Percentiles rank a stretch among this genome's conserved stretches.
Conservation (phyloP, 2,113 vertebrate genomes). For the Ornithorhynchus anatinus region DNA sequence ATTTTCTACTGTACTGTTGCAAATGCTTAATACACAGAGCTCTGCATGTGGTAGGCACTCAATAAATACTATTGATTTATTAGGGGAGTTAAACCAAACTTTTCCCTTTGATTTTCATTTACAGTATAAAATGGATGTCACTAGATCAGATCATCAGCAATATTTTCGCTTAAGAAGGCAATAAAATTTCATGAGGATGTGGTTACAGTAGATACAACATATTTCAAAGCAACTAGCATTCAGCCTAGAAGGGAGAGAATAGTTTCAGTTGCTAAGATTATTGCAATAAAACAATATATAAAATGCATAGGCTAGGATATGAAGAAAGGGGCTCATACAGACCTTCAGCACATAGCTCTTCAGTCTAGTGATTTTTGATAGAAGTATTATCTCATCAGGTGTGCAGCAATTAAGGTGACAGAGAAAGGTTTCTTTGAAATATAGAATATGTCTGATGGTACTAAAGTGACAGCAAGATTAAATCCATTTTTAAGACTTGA, state of each 20-base stretch:
- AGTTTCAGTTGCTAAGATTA: slow-evolving; percentile 28
- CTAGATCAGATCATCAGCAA: too few relatives aligned
- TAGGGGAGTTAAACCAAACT: too few relatives aligned
- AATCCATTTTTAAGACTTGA: slow-evolving; percentile 9
- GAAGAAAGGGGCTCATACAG: neutral
- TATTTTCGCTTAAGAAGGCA: too few relatives aligned
- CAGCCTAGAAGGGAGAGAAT: neutral
- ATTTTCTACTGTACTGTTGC: too few relatives aligned
- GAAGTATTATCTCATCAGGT: neutral
- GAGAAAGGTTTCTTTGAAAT: slow-evolving; percentile 41
- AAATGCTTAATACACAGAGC: too few relatives aligned
- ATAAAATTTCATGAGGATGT: too few relatives aligned
- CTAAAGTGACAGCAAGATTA: slow-evolving; percentile 44
- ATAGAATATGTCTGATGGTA: slow-evolving; percentile 24
- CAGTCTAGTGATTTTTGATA: slow-evolving; percentile 6
- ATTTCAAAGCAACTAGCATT: neutral
- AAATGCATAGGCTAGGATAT: neutral
- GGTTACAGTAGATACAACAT: neutral
- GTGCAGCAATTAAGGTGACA: slow-evolving; percentile 1
- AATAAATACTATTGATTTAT: too few relatives aligned
- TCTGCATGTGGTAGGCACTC: too few relatives aligned
- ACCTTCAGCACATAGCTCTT: neutral
- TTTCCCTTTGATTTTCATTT: too few relatives aligned
- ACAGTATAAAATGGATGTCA: too few relatives aligned
- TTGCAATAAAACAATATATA: neutral